Evolutionary conservation across 92 coral and sea anemone genomes (phyloP).

Genomic region (Epizoanthus ramosus): DNA sequence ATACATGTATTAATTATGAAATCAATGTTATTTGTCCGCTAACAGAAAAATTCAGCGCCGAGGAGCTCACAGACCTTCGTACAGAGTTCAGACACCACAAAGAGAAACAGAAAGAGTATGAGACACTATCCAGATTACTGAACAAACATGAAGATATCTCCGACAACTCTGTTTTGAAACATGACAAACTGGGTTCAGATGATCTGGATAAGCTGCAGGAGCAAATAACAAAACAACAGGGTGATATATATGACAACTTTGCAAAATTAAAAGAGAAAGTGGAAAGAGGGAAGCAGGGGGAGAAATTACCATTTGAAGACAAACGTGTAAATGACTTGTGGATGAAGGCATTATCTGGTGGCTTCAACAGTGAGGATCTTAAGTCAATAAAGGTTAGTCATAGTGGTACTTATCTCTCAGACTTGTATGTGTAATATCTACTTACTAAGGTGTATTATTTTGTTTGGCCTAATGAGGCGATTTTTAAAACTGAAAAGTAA

Average conservation of each 20-base stretch:
- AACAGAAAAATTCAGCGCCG: constrained; percentile 74
- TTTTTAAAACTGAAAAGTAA: too few relatives aligned
- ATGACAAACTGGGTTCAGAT: constrained; percentile 52
- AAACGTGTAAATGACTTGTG: constrained; percentile 85
- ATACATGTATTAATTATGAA: too few relatives aligned
- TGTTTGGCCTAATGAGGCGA: too few relatives aligned
- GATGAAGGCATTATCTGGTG: constrained; percentile 71
- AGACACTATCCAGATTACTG: constrained; percentile 54
- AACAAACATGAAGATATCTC: constrained; percentile 74
- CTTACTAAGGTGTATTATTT: too few relatives aligned
- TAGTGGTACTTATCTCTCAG: background rate
- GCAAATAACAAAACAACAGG: constrained; percentile 64
- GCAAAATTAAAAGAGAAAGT: constrained; percentile 69
- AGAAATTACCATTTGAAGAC: constrained; percentile 61
- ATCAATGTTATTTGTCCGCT: background rate
- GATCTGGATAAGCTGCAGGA: constrained; percentile 60
- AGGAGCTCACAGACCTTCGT: constrained; percentile 80
- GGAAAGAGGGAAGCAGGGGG: constrained; percentile 44
- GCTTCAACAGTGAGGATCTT: constrained; percentile 70
- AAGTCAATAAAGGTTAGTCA: constrained; percentile 83
- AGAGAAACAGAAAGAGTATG: constrained; percentile 76
- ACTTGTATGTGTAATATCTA: too few relatives aligned
- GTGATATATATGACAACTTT: constrained; percentile 55
- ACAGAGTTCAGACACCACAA: constrained; percentile 88
- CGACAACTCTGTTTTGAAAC: constrained; percentile 70